Percentiles rank a stretch among this genome's conserved stretches.
Evolutionary conservation across 2,113 vertebrate species (phyloP).

Genomic region (Anhinga rufa): DNA sequence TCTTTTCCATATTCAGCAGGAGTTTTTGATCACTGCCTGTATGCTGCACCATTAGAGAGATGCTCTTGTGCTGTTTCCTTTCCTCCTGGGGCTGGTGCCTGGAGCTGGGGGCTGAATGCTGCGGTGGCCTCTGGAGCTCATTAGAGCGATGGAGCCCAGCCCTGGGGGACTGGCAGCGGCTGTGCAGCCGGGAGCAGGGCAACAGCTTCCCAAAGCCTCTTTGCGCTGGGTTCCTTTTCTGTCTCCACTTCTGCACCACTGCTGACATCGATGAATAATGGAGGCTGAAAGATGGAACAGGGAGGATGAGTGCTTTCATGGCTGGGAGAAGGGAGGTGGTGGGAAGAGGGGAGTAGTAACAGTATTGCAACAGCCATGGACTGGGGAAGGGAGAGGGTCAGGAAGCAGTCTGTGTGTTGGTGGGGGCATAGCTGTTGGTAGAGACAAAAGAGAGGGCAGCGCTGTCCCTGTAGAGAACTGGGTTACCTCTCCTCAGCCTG

Average conservation of each 20-base stretch:
- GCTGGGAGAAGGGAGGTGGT: not conserved
- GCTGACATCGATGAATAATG: conserved; percentile 12
- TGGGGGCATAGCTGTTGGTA: not conserved
- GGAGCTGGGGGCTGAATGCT: not conserved
- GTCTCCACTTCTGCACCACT: not conserved
- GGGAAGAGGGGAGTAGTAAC: not conserved
- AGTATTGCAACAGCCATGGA: accelerated
- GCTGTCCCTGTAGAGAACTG: not conserved
- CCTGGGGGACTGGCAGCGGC: not conserved
- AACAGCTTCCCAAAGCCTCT: not conserved
- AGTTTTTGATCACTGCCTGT: conserved; percentile 8
- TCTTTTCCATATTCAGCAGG: not conserved
- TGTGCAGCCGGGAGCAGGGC: accelerated
- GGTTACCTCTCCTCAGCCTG: not conserved
- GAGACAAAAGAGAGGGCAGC: not conserved
- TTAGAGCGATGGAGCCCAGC: not conserved
- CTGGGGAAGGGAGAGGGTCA: not conserved
- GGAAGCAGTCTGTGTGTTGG: not conserved
- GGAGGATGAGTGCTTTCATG: not conserved
- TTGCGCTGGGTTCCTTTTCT: not conserved
- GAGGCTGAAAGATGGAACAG: not conserved
- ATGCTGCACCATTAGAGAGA: not conserved
- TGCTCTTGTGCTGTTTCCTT: not conserved
- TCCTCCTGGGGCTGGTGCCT: not conserved
- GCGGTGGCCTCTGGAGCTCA: not conserved